Conservation (phyloP, 2,888 invertebrate genomes). For the Sisyra nigra region DNA sequence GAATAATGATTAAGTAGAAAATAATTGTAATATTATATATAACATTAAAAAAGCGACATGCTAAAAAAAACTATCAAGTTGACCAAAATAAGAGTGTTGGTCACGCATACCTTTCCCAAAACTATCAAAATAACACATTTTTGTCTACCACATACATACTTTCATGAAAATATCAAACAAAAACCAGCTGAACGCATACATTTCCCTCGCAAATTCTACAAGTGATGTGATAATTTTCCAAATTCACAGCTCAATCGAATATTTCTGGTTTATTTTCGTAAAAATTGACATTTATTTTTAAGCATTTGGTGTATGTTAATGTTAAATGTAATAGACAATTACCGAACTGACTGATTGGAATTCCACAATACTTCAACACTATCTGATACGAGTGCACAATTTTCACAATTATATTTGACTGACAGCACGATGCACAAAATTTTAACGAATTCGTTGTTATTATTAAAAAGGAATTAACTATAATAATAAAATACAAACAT, state of each 20-base stretch:
- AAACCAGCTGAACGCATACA: not conserved
- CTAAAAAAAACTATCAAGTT: not conserved
- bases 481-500: not conserved
- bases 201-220: not conserved
- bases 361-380: conserved; percentile 8
- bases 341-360: conserved; percentile 8
- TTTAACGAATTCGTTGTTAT: not conserved
- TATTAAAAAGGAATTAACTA: not conserved
- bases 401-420: conserved; percentile 1
- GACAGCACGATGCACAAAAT: conserved; percentile 1
- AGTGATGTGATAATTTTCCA: too few species aligned
- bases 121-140: conserved; percentile 1
- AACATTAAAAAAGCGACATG: not conserved
- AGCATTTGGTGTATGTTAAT: too few species aligned
- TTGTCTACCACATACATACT: too few species aligned
- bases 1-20: too few species aligned
- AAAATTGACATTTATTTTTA: too few species aligned
- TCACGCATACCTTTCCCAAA: not conserved
- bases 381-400: conserved; percentile 8
- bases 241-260: too few species aligned
- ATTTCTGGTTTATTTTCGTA: too few species aligned
- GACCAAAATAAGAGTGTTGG: conserved; percentile 1
- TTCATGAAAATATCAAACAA: not conserved
- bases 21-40: too few species aligned
- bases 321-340: not conserved